Base-by-base conservation (phyloP, 2,113 vertebrate genomes). In the Pleuronectes platessa region DNA sequence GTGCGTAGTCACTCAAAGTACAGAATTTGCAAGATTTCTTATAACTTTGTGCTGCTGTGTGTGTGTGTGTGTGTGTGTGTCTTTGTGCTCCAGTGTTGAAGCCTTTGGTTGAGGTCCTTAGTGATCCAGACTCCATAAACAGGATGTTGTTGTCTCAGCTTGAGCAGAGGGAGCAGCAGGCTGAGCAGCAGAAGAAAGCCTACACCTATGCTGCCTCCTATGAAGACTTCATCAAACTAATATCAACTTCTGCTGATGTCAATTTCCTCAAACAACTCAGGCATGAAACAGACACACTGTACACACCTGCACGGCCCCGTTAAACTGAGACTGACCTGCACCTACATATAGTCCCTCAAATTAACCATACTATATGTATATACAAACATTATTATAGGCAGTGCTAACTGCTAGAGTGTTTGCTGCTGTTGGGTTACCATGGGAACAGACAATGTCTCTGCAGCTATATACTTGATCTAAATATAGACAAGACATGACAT, bases 221-320 rank as follows among this genome's bases (percentile, higher is more conserved):
- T 14, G 98, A 99, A 90, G 97, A 99, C 84, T 99, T 99, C 92
- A 96, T 99, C 94, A 99, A 99, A 86, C 96, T 99, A 68, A 99
- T 99, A 92, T 97, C 95, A 89, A 96, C 95, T 92, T 98, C 94
- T 86, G 92, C 96, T 0, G 97, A 99, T 85, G 89, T 98, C 62
- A 96, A 97, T 82, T 99, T 99, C 94, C 95, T 99, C 92, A 98
- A 97, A 92, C 97, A 98, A 79, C 96, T 99, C 94, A 99, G 98
- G 97, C 73, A 82, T 2, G 87, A 59, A 61, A 64, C 49, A 53
- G 31, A 49, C 11, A 68, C 54, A 24, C 23, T n/a, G 45, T 21
- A 23, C 55, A 56, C 26, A 71, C 55, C 10, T 23, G 31, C 17
- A 21, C 20, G 21, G n/a, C 26, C 47, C 63, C 42, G 53, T 74